Conservation (phyloP, 2,113 vertebrate species). For the Casuarius casuarius region DNA sequence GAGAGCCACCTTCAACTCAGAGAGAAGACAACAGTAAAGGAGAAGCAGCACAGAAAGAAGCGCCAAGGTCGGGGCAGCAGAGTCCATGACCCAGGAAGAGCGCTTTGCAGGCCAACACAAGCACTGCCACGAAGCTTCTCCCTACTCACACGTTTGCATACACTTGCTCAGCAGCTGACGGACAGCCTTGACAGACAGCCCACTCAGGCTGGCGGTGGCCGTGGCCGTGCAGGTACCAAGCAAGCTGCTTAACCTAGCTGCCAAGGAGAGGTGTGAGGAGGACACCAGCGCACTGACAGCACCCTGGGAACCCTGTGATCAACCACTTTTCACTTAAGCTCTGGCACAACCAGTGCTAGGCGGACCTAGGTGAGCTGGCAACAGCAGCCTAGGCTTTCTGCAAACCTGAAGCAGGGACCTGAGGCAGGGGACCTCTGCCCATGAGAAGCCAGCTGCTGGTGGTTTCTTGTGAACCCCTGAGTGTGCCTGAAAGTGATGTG, state of each 20-base stretch:
- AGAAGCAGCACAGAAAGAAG: background rate
- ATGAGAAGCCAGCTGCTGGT: background rate
- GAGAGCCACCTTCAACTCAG: background rate
- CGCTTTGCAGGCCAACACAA: background rate
- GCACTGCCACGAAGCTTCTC: background rate
- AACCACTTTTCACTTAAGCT: background rate
- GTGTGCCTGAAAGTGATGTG: accelerated
- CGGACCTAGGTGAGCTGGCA: background rate
- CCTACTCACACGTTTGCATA: accelerated
- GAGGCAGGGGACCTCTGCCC: background rate
- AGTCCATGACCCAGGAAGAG: background rate
- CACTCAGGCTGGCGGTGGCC: background rate
- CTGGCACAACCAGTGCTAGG: background rate
- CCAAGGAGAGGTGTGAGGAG: background rate
- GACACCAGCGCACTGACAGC: no score
- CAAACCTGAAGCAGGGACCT: background rate
- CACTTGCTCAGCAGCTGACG: background rate
- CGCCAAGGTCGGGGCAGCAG: background rate
- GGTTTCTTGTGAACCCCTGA: background rate
- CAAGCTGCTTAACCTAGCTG: background rate
- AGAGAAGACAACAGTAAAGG: background rate
- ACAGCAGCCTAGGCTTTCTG: background rate
- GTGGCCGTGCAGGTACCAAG: background rate
- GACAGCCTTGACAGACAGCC: background rate
- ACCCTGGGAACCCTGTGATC: background rate